phyloP scores from a whole-genome alignment of 2,113 vertebrate species.

The Tor tambroides region DNA sequence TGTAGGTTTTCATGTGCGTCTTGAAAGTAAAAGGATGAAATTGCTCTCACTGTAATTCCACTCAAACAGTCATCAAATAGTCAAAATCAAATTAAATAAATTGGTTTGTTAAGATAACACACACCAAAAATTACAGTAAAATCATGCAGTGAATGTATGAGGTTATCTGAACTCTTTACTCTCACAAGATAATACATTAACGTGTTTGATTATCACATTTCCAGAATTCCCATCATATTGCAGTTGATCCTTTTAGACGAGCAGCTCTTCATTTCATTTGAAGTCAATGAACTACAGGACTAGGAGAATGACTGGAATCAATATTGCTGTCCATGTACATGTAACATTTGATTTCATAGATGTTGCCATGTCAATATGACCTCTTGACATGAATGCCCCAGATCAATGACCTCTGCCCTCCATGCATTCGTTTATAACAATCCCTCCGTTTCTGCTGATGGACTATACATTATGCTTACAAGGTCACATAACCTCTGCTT shows the following conservation, averaged over 20 bases:
- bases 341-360: constrained; percentile 36
- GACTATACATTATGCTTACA: background rate
- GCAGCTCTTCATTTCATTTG: constrained; percentile 26
- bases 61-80: background rate
- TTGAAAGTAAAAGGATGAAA: background rate
- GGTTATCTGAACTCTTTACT: background rate
- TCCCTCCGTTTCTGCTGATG: background rate
- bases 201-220: background rate
- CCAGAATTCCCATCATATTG: background rate
- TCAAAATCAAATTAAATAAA: background rate
- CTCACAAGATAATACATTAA: background rate
- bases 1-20: background rate
- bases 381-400: background rate
- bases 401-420: constrained; percentile 15
- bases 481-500: constrained; percentile 11
- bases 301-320: constrained; percentile 26
- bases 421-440: background rate
- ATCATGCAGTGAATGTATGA: background rate
- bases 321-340: constrained; percentile 25
- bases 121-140: background rate
- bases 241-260: background rate
- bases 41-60: background rate
- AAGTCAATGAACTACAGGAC: background rate
- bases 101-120: background rate
- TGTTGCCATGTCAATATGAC: constrained; percentile 42